These are phyloP conservation scores for Aphrophora alni DNA, from an alignment of 2,888 invertebrate species.

Conservation along the genomic window DNA sequence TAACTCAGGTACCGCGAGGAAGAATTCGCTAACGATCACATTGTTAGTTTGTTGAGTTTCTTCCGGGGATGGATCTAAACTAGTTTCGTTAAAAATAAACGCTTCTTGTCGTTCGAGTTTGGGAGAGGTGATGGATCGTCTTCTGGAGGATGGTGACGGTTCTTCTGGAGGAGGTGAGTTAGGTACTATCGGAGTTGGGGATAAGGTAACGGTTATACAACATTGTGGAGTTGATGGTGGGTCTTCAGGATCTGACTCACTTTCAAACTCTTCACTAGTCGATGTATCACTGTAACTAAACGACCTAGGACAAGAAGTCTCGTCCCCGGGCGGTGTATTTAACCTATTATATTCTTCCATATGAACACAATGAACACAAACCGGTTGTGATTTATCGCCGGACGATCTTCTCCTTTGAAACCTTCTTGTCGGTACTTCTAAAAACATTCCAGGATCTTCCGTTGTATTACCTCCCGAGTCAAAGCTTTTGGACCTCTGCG, in stretches of 20 bases:
- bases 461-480: constrained; percentile 66
- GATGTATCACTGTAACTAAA: constrained; percentile 62
- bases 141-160: constrained; percentile 59
- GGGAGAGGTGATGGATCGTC: constrained; percentile 72
- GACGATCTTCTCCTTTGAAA: constrained; percentile 63
- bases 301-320: constrained; percentile 68
- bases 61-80: constrained; percentile 57
- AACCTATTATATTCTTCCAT: constrained; percentile 71
- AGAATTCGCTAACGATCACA: constrained; percentile 71
- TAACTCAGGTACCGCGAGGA: constrained; percentile 81
- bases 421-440: constrained; percentile 63
- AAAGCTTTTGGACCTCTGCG: constrained; percentile 79
- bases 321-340: constrained; percentile 57
- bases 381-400: constrained; percentile 50
- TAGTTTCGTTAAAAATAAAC: constrained; percentile 66
- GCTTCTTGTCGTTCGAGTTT: constrained; percentile 74
- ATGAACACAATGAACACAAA: constrained; percentile 60
- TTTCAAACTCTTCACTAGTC: constrained; percentile 55
- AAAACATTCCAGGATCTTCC: constrained; percentile 65
- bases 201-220: constrained; percentile 68
- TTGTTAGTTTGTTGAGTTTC: constrained; percentile 55
- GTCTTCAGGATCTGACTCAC: constrained; percentile 55
- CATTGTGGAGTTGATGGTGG: constrained; percentile 60
- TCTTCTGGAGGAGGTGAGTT: constrained; percentile 46
- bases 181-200: constrained; percentile 60